Evolutionary conservation across 2,113 vertebrate species (phyloP).

Genomic region (Theropithecus gelada): DNA sequence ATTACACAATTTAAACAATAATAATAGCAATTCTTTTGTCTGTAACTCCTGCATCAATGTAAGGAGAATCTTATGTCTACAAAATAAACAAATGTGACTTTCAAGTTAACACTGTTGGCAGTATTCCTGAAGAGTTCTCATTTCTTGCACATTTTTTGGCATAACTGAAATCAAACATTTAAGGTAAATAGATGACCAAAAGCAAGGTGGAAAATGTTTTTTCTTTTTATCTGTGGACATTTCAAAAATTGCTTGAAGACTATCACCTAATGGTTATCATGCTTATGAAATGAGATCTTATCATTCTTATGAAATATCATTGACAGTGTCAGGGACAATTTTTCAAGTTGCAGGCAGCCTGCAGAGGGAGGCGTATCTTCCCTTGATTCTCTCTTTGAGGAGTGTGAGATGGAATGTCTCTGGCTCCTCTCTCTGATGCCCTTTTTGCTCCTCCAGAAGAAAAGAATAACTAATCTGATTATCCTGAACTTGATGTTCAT

Average conservation of each 20-base stretch:
- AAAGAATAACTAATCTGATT: neutral
- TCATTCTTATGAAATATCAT: neutral
- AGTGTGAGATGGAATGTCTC: neutral
- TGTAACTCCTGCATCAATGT: neutral
- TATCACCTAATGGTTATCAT: neutral
- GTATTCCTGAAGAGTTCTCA: neutral
- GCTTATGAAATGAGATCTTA: neutral
- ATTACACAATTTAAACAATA: neutral
- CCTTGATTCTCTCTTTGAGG: neutral
- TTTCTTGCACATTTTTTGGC: neutral
- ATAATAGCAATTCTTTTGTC: neutral
- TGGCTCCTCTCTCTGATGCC: neutral
- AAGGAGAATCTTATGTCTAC: neutral
- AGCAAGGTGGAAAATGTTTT: neutral
- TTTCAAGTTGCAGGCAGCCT: neutral
- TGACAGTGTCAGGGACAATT: neutral
- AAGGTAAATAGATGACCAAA: neutral
- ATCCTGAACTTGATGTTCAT: neutral
- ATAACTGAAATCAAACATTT: neutral
- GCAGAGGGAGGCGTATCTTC: neutral
- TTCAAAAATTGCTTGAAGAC: neutral
- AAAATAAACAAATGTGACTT: neutral
- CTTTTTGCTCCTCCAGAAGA: neutral
- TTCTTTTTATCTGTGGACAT: neutral
- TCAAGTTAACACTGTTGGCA: neutral